phyloP scores from a whole-genome alignment of 2,797 vertebrate species.

The Pangasius mekongensis region DNA sequence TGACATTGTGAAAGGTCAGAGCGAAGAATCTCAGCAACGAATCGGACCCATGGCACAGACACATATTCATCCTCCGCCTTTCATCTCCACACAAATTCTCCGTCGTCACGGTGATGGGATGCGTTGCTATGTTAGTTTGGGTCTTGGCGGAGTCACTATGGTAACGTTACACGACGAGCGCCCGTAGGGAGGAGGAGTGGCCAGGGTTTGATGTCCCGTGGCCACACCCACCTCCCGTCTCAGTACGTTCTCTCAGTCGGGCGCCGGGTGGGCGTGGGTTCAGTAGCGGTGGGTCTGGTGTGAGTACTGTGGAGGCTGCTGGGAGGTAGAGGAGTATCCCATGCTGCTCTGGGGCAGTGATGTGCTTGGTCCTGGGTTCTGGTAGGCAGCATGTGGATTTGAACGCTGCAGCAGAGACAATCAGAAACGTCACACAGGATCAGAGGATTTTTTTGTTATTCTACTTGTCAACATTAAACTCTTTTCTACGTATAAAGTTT shows the following conservation, averaged over 20 bases:
- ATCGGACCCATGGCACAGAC: constrained; percentile 77
- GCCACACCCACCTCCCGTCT: constrained; percentile 63
- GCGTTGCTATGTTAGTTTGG: constrained; percentile 43
- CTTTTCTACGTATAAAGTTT: neutral
- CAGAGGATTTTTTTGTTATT: neutral
- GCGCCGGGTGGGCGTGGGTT: constrained; percentile 71
- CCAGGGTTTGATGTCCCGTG: constrained; percentile 5
- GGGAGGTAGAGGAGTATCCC: constrained; percentile 99
- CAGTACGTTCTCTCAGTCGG: constrained; percentile 76
- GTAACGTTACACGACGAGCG: constrained; percentile 53
- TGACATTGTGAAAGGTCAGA: constrained; percentile 70
- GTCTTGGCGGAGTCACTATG: constrained; percentile 51
- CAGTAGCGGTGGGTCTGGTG: constrained; percentile 99
- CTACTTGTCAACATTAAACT: too few species aligned
- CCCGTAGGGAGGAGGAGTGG: constrained; percentile 51
- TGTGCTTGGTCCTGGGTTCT: constrained; percentile 99
- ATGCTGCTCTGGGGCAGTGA: constrained; percentile 99
- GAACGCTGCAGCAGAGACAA: constrained; percentile 81
- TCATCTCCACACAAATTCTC: constrained; percentile 30
- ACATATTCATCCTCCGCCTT: constrained; percentile 50
- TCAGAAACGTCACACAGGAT: neutral
- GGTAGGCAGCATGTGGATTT: constrained; percentile 99
- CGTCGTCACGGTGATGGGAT: constrained; percentile 31
- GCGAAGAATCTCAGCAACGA: constrained; percentile 51
- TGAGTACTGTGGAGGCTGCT: constrained; percentile 99